A percentile compares a stretch with the other conserved stretches of the same genome.
These are phyloP conservation scores for Phrynocephalus versicolor DNA, from an alignment of 2,113 vertebrate genomes.

Conservation along the genomic window DNA sequence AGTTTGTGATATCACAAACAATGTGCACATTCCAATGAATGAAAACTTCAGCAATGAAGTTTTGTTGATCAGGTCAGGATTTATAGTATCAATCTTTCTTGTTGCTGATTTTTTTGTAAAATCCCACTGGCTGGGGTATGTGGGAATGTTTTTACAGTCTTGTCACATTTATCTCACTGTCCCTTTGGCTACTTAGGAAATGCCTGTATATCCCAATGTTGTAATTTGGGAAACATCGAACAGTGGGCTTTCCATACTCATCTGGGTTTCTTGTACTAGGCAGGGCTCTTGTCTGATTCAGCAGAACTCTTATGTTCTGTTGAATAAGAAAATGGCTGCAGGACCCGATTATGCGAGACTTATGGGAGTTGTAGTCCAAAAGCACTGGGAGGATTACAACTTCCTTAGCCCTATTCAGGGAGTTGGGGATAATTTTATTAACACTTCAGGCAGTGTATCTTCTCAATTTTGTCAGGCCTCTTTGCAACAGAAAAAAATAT, in stretches of 20 bases:
- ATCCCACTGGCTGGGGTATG: not conserved
- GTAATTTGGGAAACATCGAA: not conserved
- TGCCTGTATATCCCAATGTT: not conserved
- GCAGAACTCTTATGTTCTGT: not conserved
- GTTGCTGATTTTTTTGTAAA: not conserved
- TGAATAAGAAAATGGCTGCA: not conserved
- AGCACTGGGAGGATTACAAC: not conserved
- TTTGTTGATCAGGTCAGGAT: not conserved
- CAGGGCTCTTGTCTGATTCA: not conserved
- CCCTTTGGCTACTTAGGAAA: constrained; percentile 9
- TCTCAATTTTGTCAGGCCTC: not conserved
- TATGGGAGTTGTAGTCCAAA: not conserved
- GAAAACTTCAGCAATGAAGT: constrained; percentile 43
- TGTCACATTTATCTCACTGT: not conserved
- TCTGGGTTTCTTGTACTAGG: not conserved
- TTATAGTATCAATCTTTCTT: not conserved
- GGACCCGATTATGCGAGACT: not conserved
- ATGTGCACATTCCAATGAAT: constrained; percentile 59
- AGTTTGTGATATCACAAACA: constrained; percentile 62
- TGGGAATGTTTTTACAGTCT: constrained; percentile 13
- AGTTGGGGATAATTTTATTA: not conserved
- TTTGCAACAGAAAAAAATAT: not conserved
- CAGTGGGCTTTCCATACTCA: not conserved
- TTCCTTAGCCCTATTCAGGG: not conserved
- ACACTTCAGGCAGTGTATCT: not conserved